Evolutionary conservation across 2,888 invertebrate genomes (phyloP).

Genomic region (Ophraella communa): DNA sequence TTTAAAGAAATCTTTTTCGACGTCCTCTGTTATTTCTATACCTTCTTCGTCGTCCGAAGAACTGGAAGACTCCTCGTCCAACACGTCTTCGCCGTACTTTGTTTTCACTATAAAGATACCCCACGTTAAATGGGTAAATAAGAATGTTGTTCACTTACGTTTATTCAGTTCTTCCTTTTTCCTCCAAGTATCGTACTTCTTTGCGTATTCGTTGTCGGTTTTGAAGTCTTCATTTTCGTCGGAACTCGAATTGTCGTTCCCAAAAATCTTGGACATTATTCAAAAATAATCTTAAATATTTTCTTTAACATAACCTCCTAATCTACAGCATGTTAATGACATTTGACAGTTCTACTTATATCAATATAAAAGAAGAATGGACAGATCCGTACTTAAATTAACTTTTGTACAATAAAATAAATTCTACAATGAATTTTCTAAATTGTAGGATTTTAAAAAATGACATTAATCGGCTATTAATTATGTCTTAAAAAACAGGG

Average conservation of each 20-base stretch:
- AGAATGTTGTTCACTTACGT: no score
- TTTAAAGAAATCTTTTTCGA: conserved; percentile 87
- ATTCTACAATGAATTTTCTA: no score
- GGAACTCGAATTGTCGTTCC: background rate
- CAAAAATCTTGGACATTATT: conserved; percentile 29
- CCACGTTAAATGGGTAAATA: no score
- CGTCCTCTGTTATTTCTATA: conserved; percentile 67
- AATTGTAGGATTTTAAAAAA: no score
- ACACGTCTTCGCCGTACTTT: conserved; percentile 70
- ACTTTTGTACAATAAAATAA: no score
- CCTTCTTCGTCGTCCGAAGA: conserved; percentile 72
- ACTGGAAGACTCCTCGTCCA: conserved; percentile 59
- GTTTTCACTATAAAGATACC: conserved; percentile 72
- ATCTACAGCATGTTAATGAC: no score
- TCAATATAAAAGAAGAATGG: no score
- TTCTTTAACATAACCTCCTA: background rate
- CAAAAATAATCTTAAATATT: background rate
- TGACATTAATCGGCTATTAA: no score
- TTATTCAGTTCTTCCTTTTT: conserved; percentile 86
- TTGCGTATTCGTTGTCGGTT: conserved; percentile 82
- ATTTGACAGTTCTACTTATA: no score
- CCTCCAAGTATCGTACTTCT: conserved; percentile 82
- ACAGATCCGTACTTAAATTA: no score
- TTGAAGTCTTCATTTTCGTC: conserved; percentile 62
- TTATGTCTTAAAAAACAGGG: no score